phyloP scores from a whole-genome alignment of 53 echinoderm and acorn worm genomes.

The Zoroaster sp. region DNA sequence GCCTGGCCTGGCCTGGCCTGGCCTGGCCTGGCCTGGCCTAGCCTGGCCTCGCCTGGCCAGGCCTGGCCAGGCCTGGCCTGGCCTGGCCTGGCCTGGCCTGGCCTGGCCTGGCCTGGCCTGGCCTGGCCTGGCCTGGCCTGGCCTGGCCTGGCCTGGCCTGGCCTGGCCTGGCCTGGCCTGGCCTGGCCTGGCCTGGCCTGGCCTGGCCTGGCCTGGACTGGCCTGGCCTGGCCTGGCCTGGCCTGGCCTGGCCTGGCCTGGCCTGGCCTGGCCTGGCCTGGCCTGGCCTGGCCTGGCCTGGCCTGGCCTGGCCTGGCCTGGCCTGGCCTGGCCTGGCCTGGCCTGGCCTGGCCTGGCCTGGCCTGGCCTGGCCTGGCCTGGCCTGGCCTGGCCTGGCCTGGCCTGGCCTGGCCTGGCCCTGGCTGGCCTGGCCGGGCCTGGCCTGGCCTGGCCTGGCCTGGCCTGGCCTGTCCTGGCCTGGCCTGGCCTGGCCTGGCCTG shows the following conservation, averaged over 20 bases:
- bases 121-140: constrained; percentile 38
- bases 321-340: not conserved
- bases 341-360: not conserved
- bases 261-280: constrained; percentile 54
- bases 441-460: constrained; percentile 3
- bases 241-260: constrained; percentile 48
- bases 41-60: not conserved
- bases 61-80: not conserved
- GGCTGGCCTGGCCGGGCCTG: not conserved
- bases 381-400: constrained; percentile 5
- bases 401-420: constrained; percentile 19
- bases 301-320: not conserved
- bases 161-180: constrained; percentile 25
- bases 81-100: not conserved
- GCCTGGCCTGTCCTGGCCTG: constrained; percentile 6
- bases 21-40: not conserved
- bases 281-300: constrained; percentile 24
- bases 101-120: not conserved
- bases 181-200: constrained; percentile 23
- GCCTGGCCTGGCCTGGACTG: constrained; percentile 50
- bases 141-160: constrained; percentile 44
- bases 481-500: constrained; percentile 3
- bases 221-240: constrained; percentile 54
- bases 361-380: constrained; percentile 22
- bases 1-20: not conserved